Percentiles rank a stretch among this genome's conserved stretches.
Evolutionary conservation across 2,113 vertebrate species (phyloP).

Genomic region (Suricata suricatta): DNA sequence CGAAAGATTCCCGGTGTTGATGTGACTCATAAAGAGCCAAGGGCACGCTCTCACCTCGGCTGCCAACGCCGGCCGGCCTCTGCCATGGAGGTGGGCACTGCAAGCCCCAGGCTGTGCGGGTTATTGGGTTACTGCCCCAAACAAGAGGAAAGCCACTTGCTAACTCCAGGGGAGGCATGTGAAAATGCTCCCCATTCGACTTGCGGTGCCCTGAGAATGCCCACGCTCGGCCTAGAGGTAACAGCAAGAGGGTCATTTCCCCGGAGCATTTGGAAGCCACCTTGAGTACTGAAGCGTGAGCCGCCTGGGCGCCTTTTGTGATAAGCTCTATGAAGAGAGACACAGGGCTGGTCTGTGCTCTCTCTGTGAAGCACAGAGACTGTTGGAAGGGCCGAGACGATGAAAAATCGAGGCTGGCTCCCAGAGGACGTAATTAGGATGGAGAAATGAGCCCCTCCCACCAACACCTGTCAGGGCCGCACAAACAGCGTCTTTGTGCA

Average conservation of each 20-base stretch:
- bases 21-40: background rate
- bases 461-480: background rate
- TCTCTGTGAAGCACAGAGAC: background rate
- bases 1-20: background rate
- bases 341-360: background rate
- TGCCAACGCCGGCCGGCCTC: background rate
- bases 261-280: background rate
- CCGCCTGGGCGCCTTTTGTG: background rate
- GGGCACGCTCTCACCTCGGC: background rate
- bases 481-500: background rate
- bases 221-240: background rate
- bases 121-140: background rate
- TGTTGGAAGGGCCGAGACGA: background rate
- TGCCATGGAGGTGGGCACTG: fast-evolving
- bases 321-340: background rate
- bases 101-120: background rate
- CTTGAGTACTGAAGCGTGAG: background rate
- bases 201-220: fast-evolving
- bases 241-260: background rate
- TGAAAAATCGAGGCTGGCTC: background rate
- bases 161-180: background rate
- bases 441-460: background rate
- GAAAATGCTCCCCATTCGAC: background rate
- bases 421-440: conserved; percentile 6
- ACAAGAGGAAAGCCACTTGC: background rate